Conservation (phyloP, 2,797 vertebrate genomes). For the Apodemus agrarius region DNA sequence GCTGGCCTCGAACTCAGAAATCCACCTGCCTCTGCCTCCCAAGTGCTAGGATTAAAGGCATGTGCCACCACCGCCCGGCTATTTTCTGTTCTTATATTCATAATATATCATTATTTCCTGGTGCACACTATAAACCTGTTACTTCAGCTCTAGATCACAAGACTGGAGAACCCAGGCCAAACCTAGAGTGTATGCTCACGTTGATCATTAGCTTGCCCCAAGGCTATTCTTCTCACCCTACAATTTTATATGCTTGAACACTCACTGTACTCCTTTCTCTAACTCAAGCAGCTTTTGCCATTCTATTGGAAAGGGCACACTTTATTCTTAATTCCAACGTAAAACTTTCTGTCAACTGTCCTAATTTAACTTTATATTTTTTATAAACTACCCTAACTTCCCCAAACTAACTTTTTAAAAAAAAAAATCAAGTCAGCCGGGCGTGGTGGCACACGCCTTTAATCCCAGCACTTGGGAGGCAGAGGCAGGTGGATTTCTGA, state of each 20-base stretch:
- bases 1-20: no score
- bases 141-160: background rate
- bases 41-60: no score
- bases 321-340: background rate
- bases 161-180: background rate
- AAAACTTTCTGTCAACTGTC: background rate
- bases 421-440: background rate
- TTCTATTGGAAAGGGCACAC: background rate
- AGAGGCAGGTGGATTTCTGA: no score
- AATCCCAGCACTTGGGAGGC: no score
- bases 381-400: background rate
- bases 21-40: no score
- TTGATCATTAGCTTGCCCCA: background rate
- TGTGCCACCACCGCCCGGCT: background rate
- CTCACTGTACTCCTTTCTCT: background rate
- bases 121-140: background rate
- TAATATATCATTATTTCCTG: background rate
- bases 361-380: background rate
- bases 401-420: background rate
- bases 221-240: background rate
- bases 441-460: no score
- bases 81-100: background rate
- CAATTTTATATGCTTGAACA: background rate
- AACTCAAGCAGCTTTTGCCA: background rate
- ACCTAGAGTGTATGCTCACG: background rate